These are phyloP conservation scores for Archilochus colubris DNA, from an alignment of 2,113 vertebrate genomes.

Conservation along the genomic window DNA sequence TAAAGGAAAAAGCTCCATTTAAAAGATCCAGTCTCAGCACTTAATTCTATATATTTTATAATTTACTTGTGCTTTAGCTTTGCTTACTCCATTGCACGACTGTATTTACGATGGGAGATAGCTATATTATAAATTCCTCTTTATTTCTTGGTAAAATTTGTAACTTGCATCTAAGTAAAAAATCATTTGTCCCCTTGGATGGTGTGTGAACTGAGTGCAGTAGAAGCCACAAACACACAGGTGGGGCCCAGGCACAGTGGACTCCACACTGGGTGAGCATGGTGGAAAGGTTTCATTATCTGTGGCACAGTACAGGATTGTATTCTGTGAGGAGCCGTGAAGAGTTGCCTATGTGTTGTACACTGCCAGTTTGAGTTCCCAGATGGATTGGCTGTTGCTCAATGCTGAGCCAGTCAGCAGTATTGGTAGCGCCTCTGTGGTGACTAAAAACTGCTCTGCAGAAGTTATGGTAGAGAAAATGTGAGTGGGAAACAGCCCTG, in stretches of 20 bases:
- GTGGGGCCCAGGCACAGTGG: neutral
- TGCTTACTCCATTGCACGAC: neutral
- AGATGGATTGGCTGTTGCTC: no score
- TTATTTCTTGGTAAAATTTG: neutral
- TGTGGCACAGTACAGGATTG: no score
- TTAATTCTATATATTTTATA: neutral
- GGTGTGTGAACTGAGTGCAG: neutral
- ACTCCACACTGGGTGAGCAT: fast-evolving
- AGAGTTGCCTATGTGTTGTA: no score
- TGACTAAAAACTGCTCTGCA: no score
- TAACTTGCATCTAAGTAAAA: constrained; percentile 45
- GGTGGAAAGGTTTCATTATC: no score
- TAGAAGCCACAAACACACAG: fast-evolving
- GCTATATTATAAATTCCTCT: neutral
- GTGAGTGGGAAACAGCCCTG: no score
- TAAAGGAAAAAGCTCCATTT: neutral
- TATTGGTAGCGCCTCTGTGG: no score
- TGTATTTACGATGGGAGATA: constrained; percentile 11
- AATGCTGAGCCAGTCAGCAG: no score
- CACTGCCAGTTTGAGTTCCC: no score
- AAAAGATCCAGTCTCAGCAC: neutral
- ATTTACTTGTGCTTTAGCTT: neutral
- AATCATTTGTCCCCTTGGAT: constrained; percentile 21
- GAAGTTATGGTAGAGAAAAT: no score
- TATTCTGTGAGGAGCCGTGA: no score